Base-by-base conservation (phyloP, 2,113 vertebrate genomes). In the Empidonax traillii region DNA sequence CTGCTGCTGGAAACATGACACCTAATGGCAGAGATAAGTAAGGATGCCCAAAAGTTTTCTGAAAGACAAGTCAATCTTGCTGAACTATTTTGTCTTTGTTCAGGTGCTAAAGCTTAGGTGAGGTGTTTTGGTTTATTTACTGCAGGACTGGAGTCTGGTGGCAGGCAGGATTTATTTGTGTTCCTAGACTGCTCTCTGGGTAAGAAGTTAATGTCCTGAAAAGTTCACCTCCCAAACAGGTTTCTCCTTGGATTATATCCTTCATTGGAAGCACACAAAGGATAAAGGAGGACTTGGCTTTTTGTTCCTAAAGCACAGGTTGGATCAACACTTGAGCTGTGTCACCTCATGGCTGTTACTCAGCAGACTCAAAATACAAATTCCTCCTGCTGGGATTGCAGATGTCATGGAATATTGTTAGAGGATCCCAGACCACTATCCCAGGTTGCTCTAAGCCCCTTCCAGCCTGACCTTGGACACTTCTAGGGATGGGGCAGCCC, bases 201-300 rank as follows among this genome's bases (percentile, higher is more conserved):
- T 33, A 35, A 35, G 49, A 37, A 74, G 30, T 74, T 16, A 56
- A 31, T n/a, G 46, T 28, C 69, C 33, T 73, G 12, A 68, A 69
- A 68, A 46, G 59, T 35, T 43, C 56, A 51, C 24, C 33, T 52
- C 73, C 80, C 63, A 13, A 23, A 47, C 58, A 47, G 47, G 52
- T 71, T 80, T 77, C 65, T 82, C 53, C 59, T 58, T 67, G 77
- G 68, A 25, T 56, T 77, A 28, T 44, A 23, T 55, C 67, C 30
- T 21, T 41, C 28, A 10, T 31, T 12, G 0, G 2, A 10, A 47
- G 51, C 27, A 24, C 1, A 1, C 52, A 41, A 51, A 27, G 62
- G 52, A 8, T 35, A 19, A 55, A 73, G 71, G 24, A 82, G 33
- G 55, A 69, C 8, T 12, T 20, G 8, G 44, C 3, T 46, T 63